Percentiles rank a stretch among this genome's conserved stretches.
phyloP scores from a whole-genome alignment of 1,140 invertebrate species.

The Leptopilina boulardi region DNA sequence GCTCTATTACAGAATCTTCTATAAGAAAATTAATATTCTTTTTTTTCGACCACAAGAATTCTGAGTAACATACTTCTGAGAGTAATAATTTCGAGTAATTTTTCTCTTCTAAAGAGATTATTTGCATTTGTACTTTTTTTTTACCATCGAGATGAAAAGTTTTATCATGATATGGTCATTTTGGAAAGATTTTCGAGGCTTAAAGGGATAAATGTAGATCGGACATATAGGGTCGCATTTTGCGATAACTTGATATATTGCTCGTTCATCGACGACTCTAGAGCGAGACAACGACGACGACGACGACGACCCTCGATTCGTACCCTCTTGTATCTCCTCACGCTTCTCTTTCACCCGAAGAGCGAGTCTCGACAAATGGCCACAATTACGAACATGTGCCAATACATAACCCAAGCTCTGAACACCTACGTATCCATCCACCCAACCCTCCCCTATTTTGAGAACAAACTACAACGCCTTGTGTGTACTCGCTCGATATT shows the following conservation, averaged over 20 bases:
- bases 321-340: constrained; percentile 21
- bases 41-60: no score
- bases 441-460: background rate
- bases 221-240: constrained; percentile 59
- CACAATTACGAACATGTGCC: constrained; percentile 69
- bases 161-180: background rate
- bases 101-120: constrained; percentile 6
- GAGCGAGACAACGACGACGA: constrained; percentile 61
- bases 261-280: constrained; percentile 60
- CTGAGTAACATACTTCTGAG: no score
- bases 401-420: constrained; percentile 62
- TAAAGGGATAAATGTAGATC: background rate
- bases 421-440: constrained; percentile 22
- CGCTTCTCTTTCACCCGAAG: constrained; percentile 35
- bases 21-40: no score
- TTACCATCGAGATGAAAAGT: background rate
- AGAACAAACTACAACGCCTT: constrained; percentile 53
- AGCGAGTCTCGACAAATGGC: constrained; percentile 62
- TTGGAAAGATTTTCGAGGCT: background rate
- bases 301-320: constrained; percentile 47
- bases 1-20: no score
- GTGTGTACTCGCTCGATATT: constrained; percentile 33
- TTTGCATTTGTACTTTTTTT: background rate
- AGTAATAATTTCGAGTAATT: constrained; percentile 35
- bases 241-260: constrained; percentile 70